Percentiles rank a stretch among this genome's conserved stretches.
Evolutionary conservation across 1,140 invertebrate species (phyloP).

Genomic region (Holcopasites calliopsidis): DNA sequence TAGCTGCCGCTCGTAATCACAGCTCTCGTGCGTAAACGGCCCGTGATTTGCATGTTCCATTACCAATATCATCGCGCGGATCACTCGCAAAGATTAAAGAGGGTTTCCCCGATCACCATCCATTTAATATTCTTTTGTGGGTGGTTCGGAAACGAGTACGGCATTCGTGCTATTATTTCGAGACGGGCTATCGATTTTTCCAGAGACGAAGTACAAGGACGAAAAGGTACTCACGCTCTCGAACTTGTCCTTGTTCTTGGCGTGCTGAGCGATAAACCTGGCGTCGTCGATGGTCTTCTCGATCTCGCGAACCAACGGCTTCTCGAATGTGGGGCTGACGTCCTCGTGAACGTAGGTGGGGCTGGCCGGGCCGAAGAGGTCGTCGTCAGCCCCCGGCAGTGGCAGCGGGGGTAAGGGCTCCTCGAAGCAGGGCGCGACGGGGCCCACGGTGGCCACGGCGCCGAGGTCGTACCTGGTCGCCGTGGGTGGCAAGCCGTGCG

Average conservation of each 20-base stretch:
- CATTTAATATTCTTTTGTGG: not conserved
- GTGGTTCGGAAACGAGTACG: too few species aligned
- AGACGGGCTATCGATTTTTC: not conserved
- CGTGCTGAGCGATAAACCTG: constrained; percentile 95
- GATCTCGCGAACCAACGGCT: constrained; percentile 87
- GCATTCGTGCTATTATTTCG: too few species aligned
- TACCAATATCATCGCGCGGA: constrained; percentile 25
- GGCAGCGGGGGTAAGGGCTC: constrained; percentile 86
- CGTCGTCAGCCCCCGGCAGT: constrained; percentile 87
- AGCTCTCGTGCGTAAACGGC: not conserved
- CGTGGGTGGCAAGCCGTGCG: constrained; percentile 72
- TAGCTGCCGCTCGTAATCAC: constrained; percentile 11
- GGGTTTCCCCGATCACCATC: not conserved
- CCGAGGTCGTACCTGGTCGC: constrained; percentile 72
- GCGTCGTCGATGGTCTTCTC: constrained; percentile 94
- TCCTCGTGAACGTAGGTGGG: constrained; percentile 82
- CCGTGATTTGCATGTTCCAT: constrained; percentile 39
- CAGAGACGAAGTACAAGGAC: not conserved
- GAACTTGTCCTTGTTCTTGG: constrained; percentile 96
- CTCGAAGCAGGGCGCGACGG: constrained; percentile 82
- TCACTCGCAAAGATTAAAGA: constrained; percentile 40
- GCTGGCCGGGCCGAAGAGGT: constrained; percentile 87
- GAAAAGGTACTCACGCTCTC: constrained; percentile 88
- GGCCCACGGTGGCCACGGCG: constrained; percentile 80
- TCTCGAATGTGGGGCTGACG: constrained; percentile 89